Evolutionary conservation across 2,113 vertebrate genomes (phyloP).

Genomic region (Tauraco erythrolophus): DNA sequence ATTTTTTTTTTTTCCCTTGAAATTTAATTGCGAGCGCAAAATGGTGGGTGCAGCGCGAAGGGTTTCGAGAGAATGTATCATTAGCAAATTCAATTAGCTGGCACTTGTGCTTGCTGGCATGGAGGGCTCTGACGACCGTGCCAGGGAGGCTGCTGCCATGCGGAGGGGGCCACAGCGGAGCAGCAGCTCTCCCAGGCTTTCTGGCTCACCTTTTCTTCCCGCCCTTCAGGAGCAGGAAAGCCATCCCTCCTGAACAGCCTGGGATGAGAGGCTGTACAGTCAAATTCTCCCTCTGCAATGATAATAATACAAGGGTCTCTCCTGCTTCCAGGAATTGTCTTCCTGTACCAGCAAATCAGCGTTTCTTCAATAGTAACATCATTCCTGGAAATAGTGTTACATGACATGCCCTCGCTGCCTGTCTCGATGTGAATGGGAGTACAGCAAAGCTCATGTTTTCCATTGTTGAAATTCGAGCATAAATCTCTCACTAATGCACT

Average conservation of each 20-base stretch:
- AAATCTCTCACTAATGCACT: conserved; percentile 82
- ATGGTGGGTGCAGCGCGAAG: conserved; percentile 36
- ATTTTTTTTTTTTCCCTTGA: neutral
- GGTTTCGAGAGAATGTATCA: conserved; percentile 61
- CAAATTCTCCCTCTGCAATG: neutral
- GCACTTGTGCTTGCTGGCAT: conserved; percentile 71
- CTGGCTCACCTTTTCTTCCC: conserved; percentile 47
- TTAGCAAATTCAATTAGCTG: conserved; percentile 82
- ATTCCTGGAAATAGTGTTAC: conserved; percentile 78
- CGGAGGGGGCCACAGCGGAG: neutral
- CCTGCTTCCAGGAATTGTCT: conserved; percentile 74
- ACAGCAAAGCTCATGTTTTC: conserved; percentile 73
- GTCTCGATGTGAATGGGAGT: conserved; percentile 69
- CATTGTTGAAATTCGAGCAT: conserved; percentile 75
- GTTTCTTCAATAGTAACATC: conserved; percentile 69
- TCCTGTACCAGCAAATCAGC: conserved; percentile 68
- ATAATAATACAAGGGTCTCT: conserved; percentile 44
- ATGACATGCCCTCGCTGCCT: conserved; percentile 69
- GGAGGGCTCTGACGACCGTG: conserved; percentile 16
- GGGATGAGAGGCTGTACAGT: neutral
- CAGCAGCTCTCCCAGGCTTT: neutral
- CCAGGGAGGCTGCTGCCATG: conserved; percentile 33
- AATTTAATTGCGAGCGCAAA: conserved; percentile 62
- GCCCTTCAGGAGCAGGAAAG: neutral
- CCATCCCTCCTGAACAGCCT: neutral